Percentiles rank a stretch among this genome's conserved stretches.
Evolutionary conservation across 2,888 invertebrate species (phyloP).

Genomic region (Athalia rosae): DNA sequence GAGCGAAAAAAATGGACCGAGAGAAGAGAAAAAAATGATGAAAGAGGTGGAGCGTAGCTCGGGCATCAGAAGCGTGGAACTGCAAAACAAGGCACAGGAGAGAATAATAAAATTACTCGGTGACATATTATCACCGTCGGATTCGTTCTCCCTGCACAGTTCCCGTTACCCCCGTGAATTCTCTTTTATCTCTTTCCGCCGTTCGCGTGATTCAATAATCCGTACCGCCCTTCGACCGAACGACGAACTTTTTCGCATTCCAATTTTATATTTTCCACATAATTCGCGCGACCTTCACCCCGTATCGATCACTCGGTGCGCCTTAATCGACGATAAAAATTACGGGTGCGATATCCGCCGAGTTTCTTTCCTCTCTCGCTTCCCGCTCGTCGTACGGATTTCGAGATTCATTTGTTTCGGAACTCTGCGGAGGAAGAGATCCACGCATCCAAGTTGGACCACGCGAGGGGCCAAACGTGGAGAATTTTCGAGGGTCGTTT

Average conservation of each 20-base stretch:
- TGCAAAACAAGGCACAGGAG: not conserved
- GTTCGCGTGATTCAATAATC: not conserved
- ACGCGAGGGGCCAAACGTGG: slow-evolving; percentile 28
- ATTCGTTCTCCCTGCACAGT: not conserved
- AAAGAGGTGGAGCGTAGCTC: not conserved
- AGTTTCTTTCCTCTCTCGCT: not conserved
- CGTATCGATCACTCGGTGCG: too few species aligned
- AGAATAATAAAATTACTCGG: not conserved
- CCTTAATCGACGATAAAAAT: not conserved
- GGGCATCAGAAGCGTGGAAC: not conserved
- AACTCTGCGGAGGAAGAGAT: slow-evolving; percentile 22
- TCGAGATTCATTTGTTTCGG: slow-evolving; percentile 7
- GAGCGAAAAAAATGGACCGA: not conserved
- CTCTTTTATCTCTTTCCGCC: not conserved
- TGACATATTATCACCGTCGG: not conserved
- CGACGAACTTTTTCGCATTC: too few species aligned
- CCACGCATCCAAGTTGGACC: slow-evolving; percentile 3
- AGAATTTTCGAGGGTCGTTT: slow-evolving; percentile 47
- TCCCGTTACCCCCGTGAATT: not conserved
- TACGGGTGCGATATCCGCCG: not conserved
- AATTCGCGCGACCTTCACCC: too few species aligned
- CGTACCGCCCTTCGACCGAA: not conserved
- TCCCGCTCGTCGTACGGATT: slow-evolving; percentile 6
- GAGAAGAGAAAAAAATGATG: not conserved
- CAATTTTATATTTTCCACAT: not conserved